A percentile compares a stretch with the other conserved stretches of the same genome.
phyloP scores from a whole-genome alignment of 2,113 vertebrate species.

The Tachuris rubrigastra region DNA sequence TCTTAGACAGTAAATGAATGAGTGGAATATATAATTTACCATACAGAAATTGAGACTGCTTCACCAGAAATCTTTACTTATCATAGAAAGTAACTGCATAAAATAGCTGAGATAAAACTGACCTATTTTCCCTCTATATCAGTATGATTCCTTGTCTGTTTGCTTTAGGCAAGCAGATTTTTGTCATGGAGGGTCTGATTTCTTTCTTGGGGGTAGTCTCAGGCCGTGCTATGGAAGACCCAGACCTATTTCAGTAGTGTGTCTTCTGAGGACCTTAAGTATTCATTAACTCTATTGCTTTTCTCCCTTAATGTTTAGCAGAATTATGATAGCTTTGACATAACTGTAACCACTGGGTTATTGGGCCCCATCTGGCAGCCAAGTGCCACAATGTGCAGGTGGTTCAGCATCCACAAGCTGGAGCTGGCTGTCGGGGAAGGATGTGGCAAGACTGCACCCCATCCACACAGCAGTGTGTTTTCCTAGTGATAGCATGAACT shows the following conservation, averaged over 20 bases:
- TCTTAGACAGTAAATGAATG: neutral
- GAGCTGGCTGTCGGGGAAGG: neutral
- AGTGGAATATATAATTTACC: neutral
- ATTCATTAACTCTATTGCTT: neutral
- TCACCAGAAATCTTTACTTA: neutral
- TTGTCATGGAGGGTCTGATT: neutral
- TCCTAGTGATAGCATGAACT: neutral
- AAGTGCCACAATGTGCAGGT: neutral
- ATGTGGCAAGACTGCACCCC: neutral
- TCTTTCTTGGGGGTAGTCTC: neutral
- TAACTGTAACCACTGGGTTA: neutral
- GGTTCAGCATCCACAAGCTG: neutral
- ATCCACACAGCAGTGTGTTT: constrained; percentile 10
- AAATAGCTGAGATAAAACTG: neutral
- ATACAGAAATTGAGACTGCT: neutral
- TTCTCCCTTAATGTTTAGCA: neutral
- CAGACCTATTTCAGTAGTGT: neutral
- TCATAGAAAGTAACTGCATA: neutral
- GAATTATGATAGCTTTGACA: neutral
- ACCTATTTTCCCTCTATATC: neutral
- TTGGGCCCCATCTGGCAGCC: neutral
- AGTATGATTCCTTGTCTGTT: neutral
- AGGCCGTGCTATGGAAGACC: neutral
- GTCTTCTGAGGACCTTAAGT: neutral
- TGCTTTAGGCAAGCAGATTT: neutral